A percentile compares a stretch with the other conserved stretches of the same genome.
Evolutionary conservation across 2,888 invertebrate species (phyloP).

Genomic region (Sericinus montela): DNA sequence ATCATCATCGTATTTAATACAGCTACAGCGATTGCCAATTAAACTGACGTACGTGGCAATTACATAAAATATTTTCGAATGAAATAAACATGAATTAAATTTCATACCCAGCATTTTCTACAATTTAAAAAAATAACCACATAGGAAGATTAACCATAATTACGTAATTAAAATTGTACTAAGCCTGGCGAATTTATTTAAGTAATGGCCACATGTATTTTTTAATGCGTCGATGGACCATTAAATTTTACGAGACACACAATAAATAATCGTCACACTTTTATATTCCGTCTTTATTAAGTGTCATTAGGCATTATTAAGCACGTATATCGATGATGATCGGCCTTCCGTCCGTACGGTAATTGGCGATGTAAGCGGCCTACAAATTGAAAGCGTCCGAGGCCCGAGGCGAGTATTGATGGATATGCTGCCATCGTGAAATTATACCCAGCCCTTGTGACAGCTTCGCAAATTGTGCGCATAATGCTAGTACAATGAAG

Average conservation of each 20-base stretch:
- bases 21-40: too few species aligned
- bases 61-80: too few species aligned
- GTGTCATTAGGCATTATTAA: conserved; percentile 78
- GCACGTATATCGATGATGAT: conserved; percentile 72
- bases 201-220: conserved; percentile 19
- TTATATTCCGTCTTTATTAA: conserved; percentile 75
- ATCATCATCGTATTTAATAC: too few species aligned
- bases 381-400: conserved; percentile 78
- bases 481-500: conserved; percentile 74
- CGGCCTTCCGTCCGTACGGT: conserved; percentile 72
- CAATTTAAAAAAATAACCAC: too few species aligned
- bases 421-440: conserved; percentile 76
- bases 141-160: background rate
- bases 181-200: background rate
- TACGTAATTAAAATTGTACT: background rate
- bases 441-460: conserved; percentile 76
- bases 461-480: conserved; percentile 78
- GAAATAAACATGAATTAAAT: too few species aligned
- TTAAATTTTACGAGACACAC: conserved; percentile 44
- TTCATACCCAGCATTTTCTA: too few species aligned
- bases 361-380: conserved; percentile 74
- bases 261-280: conserved; percentile 72
- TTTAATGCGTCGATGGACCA: conserved; percentile 27
- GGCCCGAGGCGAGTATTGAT: conserved; percentile 73
- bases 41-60: too few species aligned